phyloP scores from a whole-genome alignment of 2,113 vertebrate genomes.

The Crotalus horridus region DNA sequence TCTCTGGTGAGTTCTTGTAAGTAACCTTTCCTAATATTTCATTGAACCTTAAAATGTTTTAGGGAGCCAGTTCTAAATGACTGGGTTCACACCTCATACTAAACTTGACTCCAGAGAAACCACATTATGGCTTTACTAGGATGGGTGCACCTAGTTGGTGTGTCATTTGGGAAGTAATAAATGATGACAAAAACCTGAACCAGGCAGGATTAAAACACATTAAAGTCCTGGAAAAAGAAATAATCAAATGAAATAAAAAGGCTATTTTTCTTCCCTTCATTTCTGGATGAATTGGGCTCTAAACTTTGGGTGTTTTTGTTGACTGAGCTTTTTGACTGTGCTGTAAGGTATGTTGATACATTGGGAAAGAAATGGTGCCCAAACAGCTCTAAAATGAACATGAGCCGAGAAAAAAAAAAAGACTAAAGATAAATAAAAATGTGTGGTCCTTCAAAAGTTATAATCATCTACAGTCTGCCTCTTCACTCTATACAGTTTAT shows the following conservation, averaged over 20 bases:
- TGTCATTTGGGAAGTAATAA: not conserved
- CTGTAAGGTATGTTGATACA: not conserved
- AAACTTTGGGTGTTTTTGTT: not conserved
- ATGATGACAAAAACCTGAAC: not conserved
- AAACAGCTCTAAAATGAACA: constrained; percentile 70
- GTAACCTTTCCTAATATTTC: not conserved
- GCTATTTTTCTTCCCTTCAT: not conserved
- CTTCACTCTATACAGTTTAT: constrained; percentile 61
- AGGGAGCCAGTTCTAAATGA: not conserved
- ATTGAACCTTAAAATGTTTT: not conserved
- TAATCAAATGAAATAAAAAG: not conserved
- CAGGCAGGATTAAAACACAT: not conserved
- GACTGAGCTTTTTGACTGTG: not conserved
- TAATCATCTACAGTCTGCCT: constrained; percentile 64
- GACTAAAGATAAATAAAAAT: constrained; percentile 67
- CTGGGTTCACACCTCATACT: not conserved
- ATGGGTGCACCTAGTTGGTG: not conserved
- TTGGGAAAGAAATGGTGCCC: constrained; percentile 41
- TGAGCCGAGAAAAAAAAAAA: constrained; percentile 61
- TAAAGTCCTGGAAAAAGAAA: not conserved
- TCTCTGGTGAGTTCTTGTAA: not conserved
- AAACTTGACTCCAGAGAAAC: not conserved
- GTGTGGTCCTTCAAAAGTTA: constrained; percentile 59
- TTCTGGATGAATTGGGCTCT: not conserved
- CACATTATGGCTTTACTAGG: not conserved